Evolutionary conservation across 2,888 invertebrate species (phyloP).

Genomic region (Limenitis camilla): DNA sequence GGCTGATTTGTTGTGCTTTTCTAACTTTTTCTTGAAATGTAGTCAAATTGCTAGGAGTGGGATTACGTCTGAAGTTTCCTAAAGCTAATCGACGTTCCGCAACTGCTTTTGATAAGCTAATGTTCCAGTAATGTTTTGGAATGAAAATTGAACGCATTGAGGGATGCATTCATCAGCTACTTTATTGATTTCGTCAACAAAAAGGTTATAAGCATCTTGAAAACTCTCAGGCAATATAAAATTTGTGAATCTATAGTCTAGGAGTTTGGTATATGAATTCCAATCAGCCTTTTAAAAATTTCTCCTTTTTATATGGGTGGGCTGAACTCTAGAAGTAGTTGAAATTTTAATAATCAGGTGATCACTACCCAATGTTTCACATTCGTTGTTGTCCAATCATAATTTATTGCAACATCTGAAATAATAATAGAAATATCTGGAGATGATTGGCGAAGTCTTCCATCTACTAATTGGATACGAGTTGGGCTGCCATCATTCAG

Average conservation of each 20-base stretch:
- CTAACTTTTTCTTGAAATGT: neutral
- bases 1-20: neutral
- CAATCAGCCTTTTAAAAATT: too few species aligned
- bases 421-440: neutral
- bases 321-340: neutral
- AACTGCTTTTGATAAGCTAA: neutral
- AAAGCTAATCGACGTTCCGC: slow-evolving; percentile 1
- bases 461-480: neutral
- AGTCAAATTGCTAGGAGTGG: neutral
- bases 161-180: neutral
- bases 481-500: neutral
- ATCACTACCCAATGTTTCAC: slow-evolving; percentile 2
- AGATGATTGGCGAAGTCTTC: neutral
- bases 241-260: too few species aligned
- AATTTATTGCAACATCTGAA: neutral
- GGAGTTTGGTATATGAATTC: too few species aligned
- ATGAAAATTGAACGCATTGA: too few species aligned
- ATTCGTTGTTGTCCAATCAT: neutral
- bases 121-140: neutral
- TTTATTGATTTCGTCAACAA: neutral
- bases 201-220: neutral
- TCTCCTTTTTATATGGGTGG: too few species aligned
- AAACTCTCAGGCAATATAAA: too few species aligned
- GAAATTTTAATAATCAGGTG: slow-evolving; percentile 1
- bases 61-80: neutral